phyloP scores from a whole-genome alignment of 2,888 invertebrate genomes.

The Hermaeophaga mercurialis region DNA sequence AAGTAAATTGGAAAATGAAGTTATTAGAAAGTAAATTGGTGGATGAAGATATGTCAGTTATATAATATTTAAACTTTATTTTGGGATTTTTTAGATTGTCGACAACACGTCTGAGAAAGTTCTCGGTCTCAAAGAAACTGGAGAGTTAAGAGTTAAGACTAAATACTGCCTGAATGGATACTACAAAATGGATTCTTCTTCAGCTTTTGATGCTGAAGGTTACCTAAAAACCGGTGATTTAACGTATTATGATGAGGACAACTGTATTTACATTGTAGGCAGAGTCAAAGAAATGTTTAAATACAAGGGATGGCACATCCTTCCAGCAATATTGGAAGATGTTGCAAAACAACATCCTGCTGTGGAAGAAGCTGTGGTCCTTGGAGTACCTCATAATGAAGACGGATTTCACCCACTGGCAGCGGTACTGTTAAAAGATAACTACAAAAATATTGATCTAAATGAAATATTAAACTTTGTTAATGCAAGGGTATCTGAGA shows the following conservation, averaged over 20 bases:
- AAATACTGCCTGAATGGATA: conserved; percentile 54
- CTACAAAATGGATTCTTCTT: conserved; percentile 56
- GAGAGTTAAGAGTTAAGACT: conserved; percentile 61
- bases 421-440: conserved; percentile 27
- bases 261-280: conserved; percentile 57
- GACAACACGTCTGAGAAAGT: conserved; percentile 57
- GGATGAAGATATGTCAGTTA: not conserved
- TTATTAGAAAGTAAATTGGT: no score
- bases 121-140: conserved; percentile 57
- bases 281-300: conserved; percentile 59
- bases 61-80: no score
- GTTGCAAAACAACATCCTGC: conserved; percentile 71
- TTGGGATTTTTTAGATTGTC: conserved; percentile 55
- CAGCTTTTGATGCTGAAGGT: conserved; percentile 54
- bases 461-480: conserved; percentile 54
- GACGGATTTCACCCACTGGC: conserved; percentile 71
- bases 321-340: conserved; percentile 81
- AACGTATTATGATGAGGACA: conserved; percentile 58
- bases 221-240: conserved; percentile 61
- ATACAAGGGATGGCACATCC: conserved; percentile 59
- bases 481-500: conserved; percentile 27
- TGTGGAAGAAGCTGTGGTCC: conserved; percentile 78
- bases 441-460: conserved; percentile 43
- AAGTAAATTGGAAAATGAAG: no score
- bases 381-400: conserved; percentile 66